These are phyloP conservation scores for Leptinotarsa texana DNA, from an alignment of 1,140 invertebrate species.

Conservation along the genomic window DNA sequence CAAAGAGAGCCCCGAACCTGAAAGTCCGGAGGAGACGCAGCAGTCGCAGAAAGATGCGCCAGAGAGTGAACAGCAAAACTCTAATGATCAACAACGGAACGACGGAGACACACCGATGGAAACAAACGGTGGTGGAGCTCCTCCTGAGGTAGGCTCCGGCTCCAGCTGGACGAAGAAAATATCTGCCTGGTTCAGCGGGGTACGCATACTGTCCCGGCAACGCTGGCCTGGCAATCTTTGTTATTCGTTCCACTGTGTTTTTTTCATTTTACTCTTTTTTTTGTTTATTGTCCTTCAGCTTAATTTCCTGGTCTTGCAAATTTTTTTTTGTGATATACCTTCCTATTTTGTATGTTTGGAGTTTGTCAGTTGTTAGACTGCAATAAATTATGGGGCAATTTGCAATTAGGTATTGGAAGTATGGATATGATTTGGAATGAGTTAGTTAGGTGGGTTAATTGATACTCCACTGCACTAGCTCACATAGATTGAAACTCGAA, in stretches of 20 bases:
- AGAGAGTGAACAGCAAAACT: conserved; percentile 50
- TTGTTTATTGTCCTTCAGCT: background rate
- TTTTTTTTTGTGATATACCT: background rate
- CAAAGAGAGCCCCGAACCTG: conserved; percentile 67
- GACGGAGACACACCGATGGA: conserved; percentile 32
- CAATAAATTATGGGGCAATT: no score
- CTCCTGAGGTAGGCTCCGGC: conserved; percentile 54
- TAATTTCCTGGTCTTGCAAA: background rate
- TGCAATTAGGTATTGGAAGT: no score
- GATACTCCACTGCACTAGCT: no score
- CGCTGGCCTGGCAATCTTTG: conserved; percentile 44
- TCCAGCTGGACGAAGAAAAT: conserved; percentile 56
- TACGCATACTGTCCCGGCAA: conserved; percentile 51
- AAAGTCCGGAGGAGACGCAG: conserved; percentile 57
- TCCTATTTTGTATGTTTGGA: background rate
- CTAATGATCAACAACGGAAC: conserved; percentile 55
- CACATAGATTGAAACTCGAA: no score
- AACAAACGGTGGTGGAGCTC: conserved; percentile 33
- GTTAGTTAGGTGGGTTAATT: no score
- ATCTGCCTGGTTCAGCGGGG: conserved; percentile 54
- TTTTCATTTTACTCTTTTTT: conserved; percentile 11
- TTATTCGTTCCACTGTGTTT: conserved; percentile 36
- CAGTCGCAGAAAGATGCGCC: conserved; percentile 46
- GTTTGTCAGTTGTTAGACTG: no score
- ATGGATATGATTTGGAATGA: no score